Evolutionary conservation across 1,140 invertebrate genomes (phyloP).

Genomic region (Heliconius congener): DNA sequence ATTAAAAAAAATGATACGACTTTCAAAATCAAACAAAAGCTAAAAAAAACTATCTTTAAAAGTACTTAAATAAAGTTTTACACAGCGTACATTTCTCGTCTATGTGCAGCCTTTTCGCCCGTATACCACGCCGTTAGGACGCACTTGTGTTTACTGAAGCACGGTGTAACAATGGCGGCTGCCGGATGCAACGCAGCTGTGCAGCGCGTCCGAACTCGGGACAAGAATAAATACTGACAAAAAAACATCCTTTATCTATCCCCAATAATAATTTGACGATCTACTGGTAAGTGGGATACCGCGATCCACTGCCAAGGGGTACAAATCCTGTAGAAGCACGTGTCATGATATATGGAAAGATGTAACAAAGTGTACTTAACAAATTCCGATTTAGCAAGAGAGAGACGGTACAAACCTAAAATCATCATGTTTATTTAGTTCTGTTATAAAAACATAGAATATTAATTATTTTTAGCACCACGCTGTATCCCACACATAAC

Average conservation of each 20-base stretch:
- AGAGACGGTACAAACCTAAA: background rate
- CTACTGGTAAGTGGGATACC: background rate
- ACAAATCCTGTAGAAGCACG: background rate
- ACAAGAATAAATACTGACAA: conserved; percentile 24
- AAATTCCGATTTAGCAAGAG: background rate
- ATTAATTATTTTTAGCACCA: no score
- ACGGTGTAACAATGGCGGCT: conserved; percentile 24
- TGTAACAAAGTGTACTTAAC: background rate
- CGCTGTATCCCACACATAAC: no score
- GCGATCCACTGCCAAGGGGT: background rate
- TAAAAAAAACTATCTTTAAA: background rate
- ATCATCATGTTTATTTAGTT: no score
- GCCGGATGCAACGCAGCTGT: conserved; percentile 55
- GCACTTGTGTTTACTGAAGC: conserved; percentile 46
- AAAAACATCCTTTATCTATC: conserved; percentile 20
- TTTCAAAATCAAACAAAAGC: background rate
- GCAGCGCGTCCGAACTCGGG: conserved; percentile 32
- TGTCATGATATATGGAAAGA: background rate
- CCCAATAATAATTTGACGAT: conserved; percentile 3
- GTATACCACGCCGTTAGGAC: conserved; percentile 16
- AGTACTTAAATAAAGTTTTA: background rate
- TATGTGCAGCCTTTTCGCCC: conserved; percentile 9
- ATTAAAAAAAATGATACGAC: background rate
- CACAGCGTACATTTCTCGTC: background rate
- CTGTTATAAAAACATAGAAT: no score